Percentiles rank a stretch among this genome's conserved stretches.
Conservation (phyloP, 2,797 vertebrate species). For the Meda fulgida region DNA sequence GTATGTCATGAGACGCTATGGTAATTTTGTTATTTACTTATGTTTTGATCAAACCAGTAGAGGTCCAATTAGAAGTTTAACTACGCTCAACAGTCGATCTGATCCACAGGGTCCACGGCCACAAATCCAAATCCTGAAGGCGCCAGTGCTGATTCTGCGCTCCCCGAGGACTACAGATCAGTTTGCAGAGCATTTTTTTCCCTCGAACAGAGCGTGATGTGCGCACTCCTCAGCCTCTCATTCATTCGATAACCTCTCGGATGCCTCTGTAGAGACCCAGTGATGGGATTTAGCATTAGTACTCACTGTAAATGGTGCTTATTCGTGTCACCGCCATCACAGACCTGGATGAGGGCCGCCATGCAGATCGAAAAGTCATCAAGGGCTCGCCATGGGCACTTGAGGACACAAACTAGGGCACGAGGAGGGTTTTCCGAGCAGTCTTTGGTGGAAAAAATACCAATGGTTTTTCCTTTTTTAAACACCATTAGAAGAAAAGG, state of each 20-base stretch:
- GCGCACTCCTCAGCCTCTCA: conserved; percentile 10
- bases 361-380: conserved; percentile 58
- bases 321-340: conserved; percentile 27
- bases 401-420: conserved; percentile 54
- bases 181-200: conserved; percentile 73
- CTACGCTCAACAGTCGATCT: conserved; percentile 46
- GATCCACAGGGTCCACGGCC: conserved; percentile 61
- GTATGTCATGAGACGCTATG: conserved; percentile 4
- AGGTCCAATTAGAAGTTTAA: conserved; percentile 19
- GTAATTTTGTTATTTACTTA: neutral
- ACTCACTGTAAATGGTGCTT: neutral
- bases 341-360: conserved; percentile 28
- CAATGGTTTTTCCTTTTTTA: conserved; percentile 18
- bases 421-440: conserved; percentile 40
- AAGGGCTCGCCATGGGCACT: conserved; percentile 43
- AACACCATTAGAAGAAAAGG: neutral
- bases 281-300: neutral
- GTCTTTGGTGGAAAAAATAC: conserved; percentile 32
- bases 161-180: conserved; percentile 73
- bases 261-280: conserved; percentile 6
- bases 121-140: conserved; percentile 80
- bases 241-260: conserved; percentile 29
- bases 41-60: conserved; percentile 36
- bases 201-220: conserved; percentile 44
- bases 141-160: conserved; percentile 76